Evolutionary conservation across 2,113 vertebrate genomes (phyloP).

Genomic region (Globicephala melas): DNA sequence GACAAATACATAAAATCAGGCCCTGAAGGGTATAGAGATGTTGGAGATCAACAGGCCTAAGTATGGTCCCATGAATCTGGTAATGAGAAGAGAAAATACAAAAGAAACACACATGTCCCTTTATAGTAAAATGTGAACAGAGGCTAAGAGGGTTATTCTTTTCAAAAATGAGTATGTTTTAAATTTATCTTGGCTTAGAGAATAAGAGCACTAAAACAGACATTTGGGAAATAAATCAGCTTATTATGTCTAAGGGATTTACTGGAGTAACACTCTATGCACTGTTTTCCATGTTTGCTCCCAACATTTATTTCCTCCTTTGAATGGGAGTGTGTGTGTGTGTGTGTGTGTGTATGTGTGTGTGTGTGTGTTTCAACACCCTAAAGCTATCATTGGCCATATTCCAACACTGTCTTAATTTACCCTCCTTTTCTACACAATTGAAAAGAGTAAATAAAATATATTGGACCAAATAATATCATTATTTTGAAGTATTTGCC

Average conservation of each 20-base stretch:
- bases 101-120: neutral
- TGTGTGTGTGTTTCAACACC: neutral
- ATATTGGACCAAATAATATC: neutral
- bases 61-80: neutral
- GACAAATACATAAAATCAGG: neutral
- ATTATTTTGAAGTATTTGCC: constrained; percentile 38
- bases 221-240: neutral
- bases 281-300: neutral
- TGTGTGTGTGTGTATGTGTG: neutral
- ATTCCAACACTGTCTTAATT: neutral
- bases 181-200: neutral
- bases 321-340: neutral
- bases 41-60: neutral
- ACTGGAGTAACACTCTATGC: neutral
- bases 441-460: neutral
- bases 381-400: neutral
- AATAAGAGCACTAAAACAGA: neutral
- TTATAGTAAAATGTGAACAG: neutral
- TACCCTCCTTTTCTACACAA: neutral
- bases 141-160: neutral
- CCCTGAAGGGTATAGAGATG: neutral
- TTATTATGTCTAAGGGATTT: neutral
- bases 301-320: neutral
- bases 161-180: neutral
- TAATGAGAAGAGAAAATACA: neutral